phyloP scores from a whole-genome alignment of 2,113 vertebrate species.

The Chamaea fasciata region DNA sequence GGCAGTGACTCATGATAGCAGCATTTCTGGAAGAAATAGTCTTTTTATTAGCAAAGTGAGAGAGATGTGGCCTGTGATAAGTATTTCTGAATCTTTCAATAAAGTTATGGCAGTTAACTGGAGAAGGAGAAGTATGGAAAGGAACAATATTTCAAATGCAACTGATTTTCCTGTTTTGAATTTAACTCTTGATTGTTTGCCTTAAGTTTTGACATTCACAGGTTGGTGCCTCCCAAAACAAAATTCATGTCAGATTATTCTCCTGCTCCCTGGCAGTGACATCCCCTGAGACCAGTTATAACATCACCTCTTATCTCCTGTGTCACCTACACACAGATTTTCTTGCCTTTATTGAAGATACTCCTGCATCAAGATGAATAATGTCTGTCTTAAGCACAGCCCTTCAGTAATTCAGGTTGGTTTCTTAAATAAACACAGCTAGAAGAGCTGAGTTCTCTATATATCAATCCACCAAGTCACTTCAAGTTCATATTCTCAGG shows the following conservation, averaged over 20 bases:
- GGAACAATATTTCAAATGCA: background rate
- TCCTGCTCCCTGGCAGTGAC: background rate
- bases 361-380: background rate
- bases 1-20: background rate
- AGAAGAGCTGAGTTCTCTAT: background rate
- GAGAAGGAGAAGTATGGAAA: background rate
- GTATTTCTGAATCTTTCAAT: background rate
- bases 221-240: background rate
- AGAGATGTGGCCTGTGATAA: background rate
- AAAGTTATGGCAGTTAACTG: background rate
- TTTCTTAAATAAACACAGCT: background rate
- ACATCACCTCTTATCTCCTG: background rate
- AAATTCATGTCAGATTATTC: background rate
- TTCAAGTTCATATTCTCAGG: background rate
- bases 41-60: background rate
- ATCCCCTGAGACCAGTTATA: background rate
- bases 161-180: background rate
- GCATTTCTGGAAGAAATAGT: background rate
- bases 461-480: background rate
- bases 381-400: background rate
- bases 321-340: background rate
- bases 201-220: background rate
- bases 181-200: background rate
- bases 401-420: background rate
- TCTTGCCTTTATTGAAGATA: background rate